phyloP scores from a whole-genome alignment of 2,797 vertebrate species.

The Sphenodon punctatus region DNA sequence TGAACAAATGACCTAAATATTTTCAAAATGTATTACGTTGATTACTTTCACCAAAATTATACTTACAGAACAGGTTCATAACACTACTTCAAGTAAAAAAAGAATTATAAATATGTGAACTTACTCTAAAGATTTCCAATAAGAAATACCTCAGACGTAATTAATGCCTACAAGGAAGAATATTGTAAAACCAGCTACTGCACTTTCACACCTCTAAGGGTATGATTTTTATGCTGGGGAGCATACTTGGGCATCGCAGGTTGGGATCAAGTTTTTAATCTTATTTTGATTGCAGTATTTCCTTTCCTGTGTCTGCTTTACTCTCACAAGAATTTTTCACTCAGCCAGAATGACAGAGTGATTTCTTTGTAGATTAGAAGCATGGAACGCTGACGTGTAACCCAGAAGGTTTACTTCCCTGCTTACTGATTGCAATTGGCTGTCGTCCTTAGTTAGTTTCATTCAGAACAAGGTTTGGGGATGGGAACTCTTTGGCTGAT shows the following conservation, averaged over 20 bases:
- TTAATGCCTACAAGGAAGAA: not conserved
- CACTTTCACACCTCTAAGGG: too few species aligned
- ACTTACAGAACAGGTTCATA: not conserved
- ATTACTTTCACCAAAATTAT: constrained; percentile 9
- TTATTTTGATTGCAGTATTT: not conserved
- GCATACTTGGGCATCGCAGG: too few species aligned
- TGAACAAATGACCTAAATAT: constrained; percentile 23
- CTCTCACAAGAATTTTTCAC: not conserved
- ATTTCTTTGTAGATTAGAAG: constrained; percentile 8
- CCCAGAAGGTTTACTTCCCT: not conserved
- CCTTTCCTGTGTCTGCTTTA: not conserved
- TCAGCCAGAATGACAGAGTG: not conserved
- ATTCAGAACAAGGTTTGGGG: not conserved
- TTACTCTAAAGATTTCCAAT: not conserved
- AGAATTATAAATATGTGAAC: not conserved
- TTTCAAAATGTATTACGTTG: not conserved
- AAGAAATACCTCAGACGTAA: not conserved
- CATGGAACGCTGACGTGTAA: not conserved
- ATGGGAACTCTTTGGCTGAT: not conserved
- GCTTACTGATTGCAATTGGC: not conserved
- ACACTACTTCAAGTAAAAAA: not conserved
- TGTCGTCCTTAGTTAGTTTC: constrained; percentile 5
- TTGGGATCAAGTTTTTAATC: not conserved
- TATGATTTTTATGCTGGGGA: not conserved
- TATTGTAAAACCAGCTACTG: not conserved